Percentiles rank a stretch among this genome's conserved stretches.
Conservation (phyloP, 2,113 vertebrate species). For the Apeltes quadracus region DNA sequence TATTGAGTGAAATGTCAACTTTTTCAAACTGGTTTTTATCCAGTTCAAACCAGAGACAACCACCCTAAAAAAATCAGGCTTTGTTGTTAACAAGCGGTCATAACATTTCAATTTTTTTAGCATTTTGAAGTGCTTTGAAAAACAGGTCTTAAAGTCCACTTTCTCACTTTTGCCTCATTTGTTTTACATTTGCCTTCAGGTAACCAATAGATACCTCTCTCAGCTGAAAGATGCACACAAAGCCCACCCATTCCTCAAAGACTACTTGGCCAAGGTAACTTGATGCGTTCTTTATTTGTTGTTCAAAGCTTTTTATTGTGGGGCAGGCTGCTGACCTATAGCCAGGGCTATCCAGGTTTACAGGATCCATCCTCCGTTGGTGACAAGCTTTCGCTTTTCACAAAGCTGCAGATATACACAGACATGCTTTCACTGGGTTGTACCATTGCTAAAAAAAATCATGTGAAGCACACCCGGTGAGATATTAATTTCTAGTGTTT, state of each 20-base stretch:
- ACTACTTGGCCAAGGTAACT: slow-evolving; percentile 91
- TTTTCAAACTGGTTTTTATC: neutral
- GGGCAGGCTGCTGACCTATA: neutral
- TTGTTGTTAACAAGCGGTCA: neutral
- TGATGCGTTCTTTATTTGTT: neutral
- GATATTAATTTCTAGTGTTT: slow-evolving; percentile 16
- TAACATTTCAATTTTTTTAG: neutral
- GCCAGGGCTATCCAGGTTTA: neutral
- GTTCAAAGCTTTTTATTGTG: neutral
- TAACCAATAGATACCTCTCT: slow-evolving; percentile 94
- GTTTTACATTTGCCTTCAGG: slow-evolving; percentile 74
- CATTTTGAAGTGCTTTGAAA: neutral
- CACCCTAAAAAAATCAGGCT: neutral
- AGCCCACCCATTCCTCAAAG: slow-evolving; percentile 91
- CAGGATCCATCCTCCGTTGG: neutral
- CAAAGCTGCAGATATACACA: slow-evolving; percentile 45
- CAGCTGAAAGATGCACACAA: slow-evolving; percentile 94
- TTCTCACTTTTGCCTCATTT: neutral
- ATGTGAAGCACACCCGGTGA: slow-evolving; percentile 28
- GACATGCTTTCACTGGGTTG: slow-evolving; percentile 43
- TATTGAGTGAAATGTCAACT: neutral
- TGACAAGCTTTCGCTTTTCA: neutral
- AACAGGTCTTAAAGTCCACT: neutral
- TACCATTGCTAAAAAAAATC: slow-evolving; percentile 13
- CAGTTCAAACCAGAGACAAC: neutral